Evolutionary conservation across 2,113 vertebrate genomes (phyloP), one percentile per base, ranked within the genome.

Genomic region (Oncorhynchus kisutch): DNA sequence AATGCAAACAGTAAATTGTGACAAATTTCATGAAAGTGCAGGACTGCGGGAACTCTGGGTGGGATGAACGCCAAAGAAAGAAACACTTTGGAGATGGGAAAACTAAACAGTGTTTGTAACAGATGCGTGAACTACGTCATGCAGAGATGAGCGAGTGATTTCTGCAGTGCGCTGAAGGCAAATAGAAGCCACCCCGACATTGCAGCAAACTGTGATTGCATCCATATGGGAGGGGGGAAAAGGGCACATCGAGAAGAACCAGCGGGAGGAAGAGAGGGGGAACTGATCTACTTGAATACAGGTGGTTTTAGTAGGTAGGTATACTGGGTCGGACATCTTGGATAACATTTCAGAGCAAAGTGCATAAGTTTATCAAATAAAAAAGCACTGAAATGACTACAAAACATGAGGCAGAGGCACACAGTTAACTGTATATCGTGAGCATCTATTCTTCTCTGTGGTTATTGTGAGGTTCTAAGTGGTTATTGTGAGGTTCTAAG

Each of bases 91-190:
- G 60, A 3, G 71, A 6, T 45, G 9, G 39, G 39, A 11, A 62
- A 73, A 79, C 48, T 84, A 75, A 39, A 12, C 24, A 48, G 20
- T 57, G 39, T 14, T 66, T 66, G 20, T 64, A 64, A n/a, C 60
- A 51, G 45, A 67, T 79, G 74, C 22, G 76, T 78, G 77, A 62
- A 75, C 85, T 73, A 76, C 78, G 59, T 80, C 89, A 91, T 91
- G 90, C 90, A 91, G 77, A 78, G 69, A 54, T 72, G 74, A 77
- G 84, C 79, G 71, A 74, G 78, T 87, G 80, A 79, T 79, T 54
- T 70, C 29, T 77, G 83, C 80, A 74, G 75, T 86, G 81, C 73
- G 81, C 78, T 84, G 57, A 69, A 78, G 73, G 78, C 74, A n/a
- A 78, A 71, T 49, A 77, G 78, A 65, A 75, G 81, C 73, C 77